These are phyloP conservation scores for Crambe crambe DNA, from an alignment of 37 sponge, comb jelly and placozoan species.

Conservation along the genomic window DNA sequence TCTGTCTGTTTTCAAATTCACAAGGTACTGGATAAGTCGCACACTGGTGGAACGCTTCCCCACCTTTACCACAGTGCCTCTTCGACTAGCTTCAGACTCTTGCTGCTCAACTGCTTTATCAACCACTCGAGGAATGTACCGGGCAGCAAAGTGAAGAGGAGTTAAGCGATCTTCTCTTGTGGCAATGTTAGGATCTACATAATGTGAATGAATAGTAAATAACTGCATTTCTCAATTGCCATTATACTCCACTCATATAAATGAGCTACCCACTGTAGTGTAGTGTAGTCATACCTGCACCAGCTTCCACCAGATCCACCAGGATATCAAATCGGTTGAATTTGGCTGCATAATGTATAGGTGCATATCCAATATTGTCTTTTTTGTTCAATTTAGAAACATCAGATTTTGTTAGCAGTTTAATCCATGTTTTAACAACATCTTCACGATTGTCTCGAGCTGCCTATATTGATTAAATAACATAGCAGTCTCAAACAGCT, in stretches of 20 bases:
- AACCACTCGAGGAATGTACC: conserved; percentile 55
- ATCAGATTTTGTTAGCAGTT: neutral
- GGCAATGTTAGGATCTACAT: neutral
- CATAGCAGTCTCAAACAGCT: no score
- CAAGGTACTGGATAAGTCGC: conserved; percentile 28
- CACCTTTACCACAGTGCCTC: neutral
- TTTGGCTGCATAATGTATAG: conserved; percentile 87
- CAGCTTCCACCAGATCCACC: conserved; percentile 33
- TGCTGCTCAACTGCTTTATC: conserved; percentile 5
- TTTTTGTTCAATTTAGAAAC: conserved; percentile 30
- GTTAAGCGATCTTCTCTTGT: conserved; percentile 42
- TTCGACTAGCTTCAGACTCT: neutral
- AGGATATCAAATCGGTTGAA: conserved; percentile 80
- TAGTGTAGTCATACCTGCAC: conserved; percentile 33
- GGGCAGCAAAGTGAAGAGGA: conserved; percentile 86
- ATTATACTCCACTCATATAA: neutral
- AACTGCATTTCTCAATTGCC: neutral
- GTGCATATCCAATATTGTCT: conserved; percentile 56
- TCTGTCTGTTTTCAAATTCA: no score
- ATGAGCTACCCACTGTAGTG: neutral
- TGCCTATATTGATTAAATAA: conserved; percentile 50
- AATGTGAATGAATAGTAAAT: neutral
- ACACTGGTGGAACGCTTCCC: conserved; percentile 37
- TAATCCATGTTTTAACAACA: conserved; percentile 42
- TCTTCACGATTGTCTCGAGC: conserved; percentile 81